A percentile compares a stretch with the other conserved stretches of the same genome.
phyloP scores from a whole-genome alignment of 2,888 invertebrate genomes.

The Stramonita haemastoma region DNA sequence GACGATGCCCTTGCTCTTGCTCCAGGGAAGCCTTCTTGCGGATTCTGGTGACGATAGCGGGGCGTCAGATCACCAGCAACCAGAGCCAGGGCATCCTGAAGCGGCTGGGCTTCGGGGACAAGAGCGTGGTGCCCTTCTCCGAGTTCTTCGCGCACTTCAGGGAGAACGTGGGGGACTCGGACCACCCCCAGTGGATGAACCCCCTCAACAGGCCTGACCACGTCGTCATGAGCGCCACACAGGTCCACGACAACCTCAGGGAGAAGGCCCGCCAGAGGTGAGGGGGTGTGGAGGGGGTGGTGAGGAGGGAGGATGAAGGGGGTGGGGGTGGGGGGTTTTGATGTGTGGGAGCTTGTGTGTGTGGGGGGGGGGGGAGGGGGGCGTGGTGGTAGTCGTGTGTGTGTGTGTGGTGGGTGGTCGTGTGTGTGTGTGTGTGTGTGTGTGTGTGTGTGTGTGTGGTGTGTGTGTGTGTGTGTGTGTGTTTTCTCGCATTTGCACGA shows the following conservation, averaged over 20 bases:
- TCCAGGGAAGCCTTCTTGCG: slow-evolving; percentile 74
- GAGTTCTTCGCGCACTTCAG: slow-evolving; percentile 75
- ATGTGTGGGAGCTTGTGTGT: background rate
- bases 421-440: background rate
- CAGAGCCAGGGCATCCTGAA: slow-evolving; percentile 69
- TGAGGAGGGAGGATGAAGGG: background rate
- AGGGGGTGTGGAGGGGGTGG: background rate
- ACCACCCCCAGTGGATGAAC: slow-evolving; percentile 75
- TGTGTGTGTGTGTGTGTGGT: slow-evolving; percentile 15
- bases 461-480: background rate
- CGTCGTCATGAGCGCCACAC: slow-evolving; percentile 67
- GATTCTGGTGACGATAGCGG: slow-evolving; percentile 69
- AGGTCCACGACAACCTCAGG: slow-evolving; percentile 74
- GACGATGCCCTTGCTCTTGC: too few relatives aligned
- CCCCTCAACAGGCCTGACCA: slow-evolving; percentile 70
- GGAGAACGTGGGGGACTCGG: slow-evolving; percentile 55
- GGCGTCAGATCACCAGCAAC: slow-evolving; percentile 63
- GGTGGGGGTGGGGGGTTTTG: background rate
- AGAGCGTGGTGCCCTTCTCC: slow-evolving; percentile 68
- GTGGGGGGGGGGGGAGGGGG: background rate
- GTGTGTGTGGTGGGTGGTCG: background rate
- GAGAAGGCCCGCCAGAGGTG: slow-evolving; percentile 75
- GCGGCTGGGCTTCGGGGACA: slow-evolving; percentile 67
- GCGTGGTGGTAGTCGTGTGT: background rate
- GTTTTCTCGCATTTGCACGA: background rate